phyloP scores from a whole-genome alignment of 2,888 invertebrate genomes.

The Capitulum mitella region DNA sequence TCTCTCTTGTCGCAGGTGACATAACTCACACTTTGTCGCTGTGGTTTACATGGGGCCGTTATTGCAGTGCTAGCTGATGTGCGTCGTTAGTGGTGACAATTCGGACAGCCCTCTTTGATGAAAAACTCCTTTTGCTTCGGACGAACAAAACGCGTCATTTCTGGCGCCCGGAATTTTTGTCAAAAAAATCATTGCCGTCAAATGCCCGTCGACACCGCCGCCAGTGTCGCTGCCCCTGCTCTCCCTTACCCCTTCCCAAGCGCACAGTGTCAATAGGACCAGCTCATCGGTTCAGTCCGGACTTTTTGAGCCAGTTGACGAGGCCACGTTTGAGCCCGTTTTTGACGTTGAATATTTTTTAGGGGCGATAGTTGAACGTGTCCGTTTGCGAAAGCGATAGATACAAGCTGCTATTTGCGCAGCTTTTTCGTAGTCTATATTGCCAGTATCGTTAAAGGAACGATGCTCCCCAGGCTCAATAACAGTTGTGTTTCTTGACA shows the following conservation, averaged over 20 bases:
- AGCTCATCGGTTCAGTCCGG: background rate
- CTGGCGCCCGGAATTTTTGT: too few relatives aligned
- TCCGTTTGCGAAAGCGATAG: background rate
- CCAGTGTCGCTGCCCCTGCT: background rate
- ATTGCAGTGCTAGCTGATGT: too few relatives aligned
- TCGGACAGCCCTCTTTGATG: too few relatives aligned
- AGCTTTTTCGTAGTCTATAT: background rate
- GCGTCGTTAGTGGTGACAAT: too few relatives aligned
- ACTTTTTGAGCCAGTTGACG: background rate
- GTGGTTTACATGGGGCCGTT: too few relatives aligned
- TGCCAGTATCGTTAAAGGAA: background rate
- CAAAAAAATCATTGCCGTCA: too few relatives aligned
- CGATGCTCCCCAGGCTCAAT: background rate
- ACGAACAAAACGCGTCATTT: too few relatives aligned
- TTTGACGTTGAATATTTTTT: slow-evolving; percentile 21
- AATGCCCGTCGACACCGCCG: too few relatives aligned
- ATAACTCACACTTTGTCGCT: too few relatives aligned
- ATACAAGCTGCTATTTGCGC: too few relatives aligned
- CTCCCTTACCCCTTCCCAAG: background rate
- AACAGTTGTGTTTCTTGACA: background rate
- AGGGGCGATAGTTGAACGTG: background rate
- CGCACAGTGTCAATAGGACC: slow-evolving; percentile 1
- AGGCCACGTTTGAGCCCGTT: background rate
- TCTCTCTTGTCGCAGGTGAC: too few relatives aligned
- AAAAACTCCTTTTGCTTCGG: too few relatives aligned